Evolutionary conservation across 1,140 invertebrate genomes (phyloP), one percentile per base, ranked within the genome.

Genomic region (Sinonovacula constricta): DNA sequence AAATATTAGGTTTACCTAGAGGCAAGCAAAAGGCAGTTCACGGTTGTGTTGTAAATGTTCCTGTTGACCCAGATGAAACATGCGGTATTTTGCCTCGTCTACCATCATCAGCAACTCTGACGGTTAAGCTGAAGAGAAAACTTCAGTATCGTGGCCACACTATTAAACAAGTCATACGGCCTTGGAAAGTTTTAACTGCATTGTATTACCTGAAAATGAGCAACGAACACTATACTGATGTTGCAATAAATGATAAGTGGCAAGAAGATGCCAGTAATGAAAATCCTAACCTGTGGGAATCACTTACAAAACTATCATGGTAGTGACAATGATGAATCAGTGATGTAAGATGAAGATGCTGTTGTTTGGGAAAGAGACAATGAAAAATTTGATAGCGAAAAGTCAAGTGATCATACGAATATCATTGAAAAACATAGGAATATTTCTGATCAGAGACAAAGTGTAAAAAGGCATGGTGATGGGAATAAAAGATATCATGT

Each of bases 1-100:
- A 67, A 51, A 67, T 67, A 67, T 67, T 67, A 67, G 5, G 36
- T 67, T 39, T 67, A 67, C 65, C 65, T 49, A 5, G 65, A 30
- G 65, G 65, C 60, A 63, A 63, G 60, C 60, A 63, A 33, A 63
- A 63, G 36, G 60, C 60, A 36, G 60, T 33, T 28, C 60, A 63
- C 36, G 60, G 60, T 33, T 63, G 31, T 63, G 60, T 34, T 63
- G 60, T 63, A 28, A 63, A 63, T 63, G 60, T 67, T 24, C 65
- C 65, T 18, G 51, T 51, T 67, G 65, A 67, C 45, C 65, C 65
- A 34, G 65, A 49, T 4, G n/a, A 67, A 67, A 49, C 51, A 51
- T 18, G 45, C 65, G 45, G 36, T 4, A 67, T 67, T 67, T 39
- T 67, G 49, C 65, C 36, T 67, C 45, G 65, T 10, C 4, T 67